Conservation (phyloP, 2,113 vertebrate species). For the Myotis brandtii region DNA sequence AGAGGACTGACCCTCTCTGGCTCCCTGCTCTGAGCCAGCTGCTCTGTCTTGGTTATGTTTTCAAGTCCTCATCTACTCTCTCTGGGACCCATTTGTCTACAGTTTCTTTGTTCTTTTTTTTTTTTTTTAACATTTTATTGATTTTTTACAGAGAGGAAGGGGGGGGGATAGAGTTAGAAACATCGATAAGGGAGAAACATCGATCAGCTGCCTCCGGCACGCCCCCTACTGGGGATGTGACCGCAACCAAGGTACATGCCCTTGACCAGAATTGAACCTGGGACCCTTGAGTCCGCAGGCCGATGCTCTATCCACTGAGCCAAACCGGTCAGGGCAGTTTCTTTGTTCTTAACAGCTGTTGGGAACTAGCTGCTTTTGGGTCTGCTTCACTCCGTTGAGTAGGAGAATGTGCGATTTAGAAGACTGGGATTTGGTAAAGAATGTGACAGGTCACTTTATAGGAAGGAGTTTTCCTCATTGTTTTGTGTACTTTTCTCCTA, state of each 20-base stretch:
- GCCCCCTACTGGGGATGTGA: too few relatives aligned
- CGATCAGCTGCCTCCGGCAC: too few relatives aligned
- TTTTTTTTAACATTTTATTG: background rate
- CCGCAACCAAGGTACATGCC: too few relatives aligned
- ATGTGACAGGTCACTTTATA: too few relatives aligned
- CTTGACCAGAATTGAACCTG: too few relatives aligned
- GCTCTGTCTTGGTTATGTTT: background rate
- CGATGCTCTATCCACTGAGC: too few relatives aligned
- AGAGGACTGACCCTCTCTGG: background rate
- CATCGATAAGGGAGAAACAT: too few relatives aligned
- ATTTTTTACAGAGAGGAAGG: too few relatives aligned
- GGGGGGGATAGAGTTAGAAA: too few relatives aligned
- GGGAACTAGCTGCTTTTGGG: background rate
- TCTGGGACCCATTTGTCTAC: background rate
- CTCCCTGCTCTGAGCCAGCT: background rate
- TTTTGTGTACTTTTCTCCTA: background rate
- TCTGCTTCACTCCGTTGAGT: fast-evolving
- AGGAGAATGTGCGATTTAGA: background rate
- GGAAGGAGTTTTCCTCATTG: background rate
- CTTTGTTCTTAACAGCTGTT: background rate
- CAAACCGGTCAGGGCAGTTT: background rate
- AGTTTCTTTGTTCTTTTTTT: background rate
- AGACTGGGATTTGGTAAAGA: background rate
- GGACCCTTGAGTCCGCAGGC: too few relatives aligned
- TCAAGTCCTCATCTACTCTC: background rate